These are phyloP conservation scores for Phacellophora camtschatica DNA, from an alignment of 30 jellyfish, hydroid and myxozoan genomes.

Conservation along the genomic window DNA sequence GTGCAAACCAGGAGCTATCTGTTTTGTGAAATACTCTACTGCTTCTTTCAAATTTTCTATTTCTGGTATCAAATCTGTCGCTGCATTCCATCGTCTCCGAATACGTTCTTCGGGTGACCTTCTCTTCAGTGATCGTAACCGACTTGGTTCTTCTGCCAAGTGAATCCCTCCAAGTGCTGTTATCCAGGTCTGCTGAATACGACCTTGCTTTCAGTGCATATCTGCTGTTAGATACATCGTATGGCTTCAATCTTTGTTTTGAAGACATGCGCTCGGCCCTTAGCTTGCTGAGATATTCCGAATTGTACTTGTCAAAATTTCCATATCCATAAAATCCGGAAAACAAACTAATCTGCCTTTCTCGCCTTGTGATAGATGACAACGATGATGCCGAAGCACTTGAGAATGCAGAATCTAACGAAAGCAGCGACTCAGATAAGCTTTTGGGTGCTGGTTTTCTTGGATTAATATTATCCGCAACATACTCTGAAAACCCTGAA, in stretches of 20 bases:
- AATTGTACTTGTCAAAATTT: slow-evolving; percentile 37
- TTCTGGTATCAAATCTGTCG: not conserved
- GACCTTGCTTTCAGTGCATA: not conserved
- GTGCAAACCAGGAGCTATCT: not conserved
- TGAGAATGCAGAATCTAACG: slow-evolving; percentile 44
- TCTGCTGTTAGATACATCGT: slow-evolving; percentile 36
- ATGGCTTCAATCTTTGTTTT: slow-evolving; percentile 45
- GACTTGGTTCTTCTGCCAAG: not conserved
- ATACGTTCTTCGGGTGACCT: slow-evolving; percentile 43
- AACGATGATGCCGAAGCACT: slow-evolving; percentile 23
- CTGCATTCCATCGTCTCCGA: slow-evolving; percentile 25
- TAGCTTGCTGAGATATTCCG: slow-evolving; percentile 54
- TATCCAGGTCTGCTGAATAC: not conserved
- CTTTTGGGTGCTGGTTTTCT: not conserved
- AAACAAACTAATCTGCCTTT: slow-evolving; percentile 18
- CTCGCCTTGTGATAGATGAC: slow-evolving; percentile 41
- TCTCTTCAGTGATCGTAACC: slow-evolving; percentile 9
- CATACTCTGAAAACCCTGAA: slow-evolving; percentile 27
- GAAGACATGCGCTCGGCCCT: slow-evolving; percentile 45
- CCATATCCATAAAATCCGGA: slow-evolving; percentile 64
- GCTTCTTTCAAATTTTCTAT: not conserved
- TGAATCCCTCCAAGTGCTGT: not conserved
- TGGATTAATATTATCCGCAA: not conserved
- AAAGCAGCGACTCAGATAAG: slow-evolving; percentile 19
- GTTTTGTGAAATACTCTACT: not conserved